Conservation (phyloP, 2,113 vertebrate species). For the Larimichthys polyactis region DNA sequence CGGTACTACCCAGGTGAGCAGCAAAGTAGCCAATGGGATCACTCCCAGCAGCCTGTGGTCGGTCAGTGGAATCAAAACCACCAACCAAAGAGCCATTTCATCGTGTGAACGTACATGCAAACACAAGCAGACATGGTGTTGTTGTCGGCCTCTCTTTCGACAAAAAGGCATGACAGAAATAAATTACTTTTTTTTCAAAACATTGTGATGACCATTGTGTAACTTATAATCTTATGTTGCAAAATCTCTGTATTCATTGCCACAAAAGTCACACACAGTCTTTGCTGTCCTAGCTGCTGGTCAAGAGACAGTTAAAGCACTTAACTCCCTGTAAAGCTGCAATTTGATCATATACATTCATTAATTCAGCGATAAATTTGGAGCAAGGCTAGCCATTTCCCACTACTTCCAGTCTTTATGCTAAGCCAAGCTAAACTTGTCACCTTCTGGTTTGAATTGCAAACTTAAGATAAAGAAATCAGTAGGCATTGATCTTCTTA, state of each 20-base stretch:
- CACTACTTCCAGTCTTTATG: too few relatives aligned
- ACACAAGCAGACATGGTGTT: background rate
- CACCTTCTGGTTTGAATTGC: too few relatives aligned
- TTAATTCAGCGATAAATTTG: background rate
- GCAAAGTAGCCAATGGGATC: background rate
- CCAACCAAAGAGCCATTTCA: background rate
- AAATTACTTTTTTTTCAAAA: slow-evolving; percentile 6
- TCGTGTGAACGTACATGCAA: slow-evolving; percentile 1
- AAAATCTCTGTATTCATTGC: background rate
- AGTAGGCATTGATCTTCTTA: too few relatives aligned
- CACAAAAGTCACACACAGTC: background rate
- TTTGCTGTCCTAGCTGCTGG: too few relatives aligned
- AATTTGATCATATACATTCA: too few relatives aligned
- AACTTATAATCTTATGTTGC: background rate
- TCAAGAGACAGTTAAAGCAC: too few relatives aligned
- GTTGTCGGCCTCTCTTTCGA: slow-evolving; percentile 7
- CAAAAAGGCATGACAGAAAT: background rate
- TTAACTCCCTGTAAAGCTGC: too few relatives aligned
- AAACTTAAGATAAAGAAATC: too few relatives aligned
- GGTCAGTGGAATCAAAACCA: background rate
- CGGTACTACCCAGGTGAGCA: slow-evolving; percentile 95
- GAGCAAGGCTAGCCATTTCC: background rate
- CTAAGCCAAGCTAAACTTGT: too few relatives aligned
- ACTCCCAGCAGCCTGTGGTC: background rate
- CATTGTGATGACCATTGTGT: too few relatives aligned